A percentile compares a stretch with the other conserved stretches of the same genome.
phyloP scores from a whole-genome alignment of 2,888 invertebrate genomes.

The Seladonia tumulorum region DNA sequence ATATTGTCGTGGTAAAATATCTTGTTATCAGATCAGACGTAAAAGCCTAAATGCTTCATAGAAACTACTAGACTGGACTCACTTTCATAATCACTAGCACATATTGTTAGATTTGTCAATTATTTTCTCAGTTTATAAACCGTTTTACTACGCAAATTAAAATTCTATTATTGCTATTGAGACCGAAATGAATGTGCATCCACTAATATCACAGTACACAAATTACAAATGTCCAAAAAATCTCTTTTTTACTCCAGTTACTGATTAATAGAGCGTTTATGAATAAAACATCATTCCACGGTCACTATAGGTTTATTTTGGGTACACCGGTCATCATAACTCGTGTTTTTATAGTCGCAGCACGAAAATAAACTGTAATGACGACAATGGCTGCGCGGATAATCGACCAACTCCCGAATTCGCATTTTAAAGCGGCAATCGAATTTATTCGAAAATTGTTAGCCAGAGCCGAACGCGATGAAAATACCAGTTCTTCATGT shows the following conservation, averaged over 20 bases:
- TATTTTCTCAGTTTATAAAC: neutral
- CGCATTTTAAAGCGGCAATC: neutral
- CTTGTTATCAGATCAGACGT: no score
- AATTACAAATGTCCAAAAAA: neutral
- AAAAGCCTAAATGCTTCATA: no score
- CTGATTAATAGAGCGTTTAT: neutral
- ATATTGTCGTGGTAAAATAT: no score
- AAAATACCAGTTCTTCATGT: conserved; percentile 26
- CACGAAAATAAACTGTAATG: neutral
- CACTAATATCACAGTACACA: neutral
- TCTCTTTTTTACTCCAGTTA: neutral
- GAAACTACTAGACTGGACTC: no score
- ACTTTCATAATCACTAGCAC: no score
- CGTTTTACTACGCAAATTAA: neutral
- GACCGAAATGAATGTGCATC: neutral
- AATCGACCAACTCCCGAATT: neutral
- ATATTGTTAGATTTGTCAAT: neutral
- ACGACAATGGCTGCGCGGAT: neutral
- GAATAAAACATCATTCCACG: neutral
- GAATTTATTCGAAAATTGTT: conserved; percentile 33
- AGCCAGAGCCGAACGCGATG: conserved; percentile 19
- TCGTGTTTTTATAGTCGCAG: neutral
- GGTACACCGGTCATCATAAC: neutral
- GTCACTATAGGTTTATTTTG: neutral
- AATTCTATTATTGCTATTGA: neutral